Base-by-base conservation (phyloP, 2,113 vertebrate species). In the Archocentrus centrarchus region DNA sequence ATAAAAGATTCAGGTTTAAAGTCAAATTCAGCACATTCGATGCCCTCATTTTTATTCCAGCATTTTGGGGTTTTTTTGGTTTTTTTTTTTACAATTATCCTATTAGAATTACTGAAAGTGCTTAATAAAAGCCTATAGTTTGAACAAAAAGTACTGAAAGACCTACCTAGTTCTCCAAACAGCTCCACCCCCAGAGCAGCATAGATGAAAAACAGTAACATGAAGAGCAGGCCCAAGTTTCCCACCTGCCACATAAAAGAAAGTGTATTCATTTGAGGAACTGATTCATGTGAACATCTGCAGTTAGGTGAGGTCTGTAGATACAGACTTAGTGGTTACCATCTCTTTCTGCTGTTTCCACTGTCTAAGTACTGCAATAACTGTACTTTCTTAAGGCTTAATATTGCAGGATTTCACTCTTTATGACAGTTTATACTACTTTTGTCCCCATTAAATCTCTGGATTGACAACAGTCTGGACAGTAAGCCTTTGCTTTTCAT, bases 191-290 rank as follows among this genome's bases (percentile, higher is more conserved):
- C 95, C 61, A 96, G 88, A 55, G 95, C 95, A 1, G 95, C 95
- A 8, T 96, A 96, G 90, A 96, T 96, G 92, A 96, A 96, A 81
- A 96, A 96, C 58, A 96, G 93, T 70, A 96, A 77, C 94, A 96
- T 94, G 86, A 96, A 96, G 76, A 96, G 95, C 22, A 96, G 92
- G 3, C 95, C 95, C 5, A 96, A 91, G 81, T 96, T 96, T 47
- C 95, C 95, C 89, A 96, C 95, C 95, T 96, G 93, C 24, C 62
- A 57, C 41, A 84, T 61, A 93, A 10, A 78, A n/a, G 24, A 5
- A 76, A 2, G 30, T 30, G 53, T 37, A 47, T 37, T 50, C 6
- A n/a, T 24, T 24, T 30, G 47, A 11, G 17, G 17, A 73, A 53
- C 47, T 9, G 15, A 27, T 50, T 55, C 47, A 73, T 1, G 11